A percentile compares a stretch with the other conserved stretches of the same genome.
phyloP scores from a whole-genome alignment of 1,140 invertebrate genomes.

The Lepidurus couesii region DNA sequence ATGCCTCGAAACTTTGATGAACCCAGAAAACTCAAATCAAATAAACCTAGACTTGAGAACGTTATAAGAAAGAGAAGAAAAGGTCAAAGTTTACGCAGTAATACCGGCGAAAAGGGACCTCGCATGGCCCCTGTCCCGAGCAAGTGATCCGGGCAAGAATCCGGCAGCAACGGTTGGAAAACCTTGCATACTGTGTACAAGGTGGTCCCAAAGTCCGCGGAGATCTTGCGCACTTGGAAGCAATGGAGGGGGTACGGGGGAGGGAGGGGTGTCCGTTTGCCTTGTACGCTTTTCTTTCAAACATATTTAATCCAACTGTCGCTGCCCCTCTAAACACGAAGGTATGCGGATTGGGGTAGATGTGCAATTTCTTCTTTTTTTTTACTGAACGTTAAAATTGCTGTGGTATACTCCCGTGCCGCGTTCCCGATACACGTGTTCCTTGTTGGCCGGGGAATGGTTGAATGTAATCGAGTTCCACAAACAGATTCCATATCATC shows the following conservation, averaged over 20 bases:
- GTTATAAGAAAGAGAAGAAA: not conserved
- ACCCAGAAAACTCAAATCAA: too few relatives aligned
- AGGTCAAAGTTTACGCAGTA: not conserved
- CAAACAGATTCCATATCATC: not conserved
- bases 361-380: not conserved
- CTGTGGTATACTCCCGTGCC: not conserved
- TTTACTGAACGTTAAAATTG: not conserved
- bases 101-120: not conserved
- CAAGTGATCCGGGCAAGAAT: slow-evolving; percentile 9
- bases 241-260: not conserved
- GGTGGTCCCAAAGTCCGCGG: not conserved
- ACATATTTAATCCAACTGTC: not conserved
- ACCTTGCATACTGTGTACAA: slow-evolving; percentile 14
- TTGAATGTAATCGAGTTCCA: not conserved
- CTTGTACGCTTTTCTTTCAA: not conserved
- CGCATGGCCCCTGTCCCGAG: not conserved
- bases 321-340: not conserved
- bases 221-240: not conserved
- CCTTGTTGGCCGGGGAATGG: not conserved
- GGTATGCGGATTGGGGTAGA: not conserved
- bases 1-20: too few relatives aligned
- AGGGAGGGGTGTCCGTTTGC: not conserved
- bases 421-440: not conserved
- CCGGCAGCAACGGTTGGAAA: not conserved
- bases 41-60: too few relatives aligned